Evolutionary conservation across 1,140 invertebrate species (phyloP).

Genomic region (Bombus impatiens): DNA sequence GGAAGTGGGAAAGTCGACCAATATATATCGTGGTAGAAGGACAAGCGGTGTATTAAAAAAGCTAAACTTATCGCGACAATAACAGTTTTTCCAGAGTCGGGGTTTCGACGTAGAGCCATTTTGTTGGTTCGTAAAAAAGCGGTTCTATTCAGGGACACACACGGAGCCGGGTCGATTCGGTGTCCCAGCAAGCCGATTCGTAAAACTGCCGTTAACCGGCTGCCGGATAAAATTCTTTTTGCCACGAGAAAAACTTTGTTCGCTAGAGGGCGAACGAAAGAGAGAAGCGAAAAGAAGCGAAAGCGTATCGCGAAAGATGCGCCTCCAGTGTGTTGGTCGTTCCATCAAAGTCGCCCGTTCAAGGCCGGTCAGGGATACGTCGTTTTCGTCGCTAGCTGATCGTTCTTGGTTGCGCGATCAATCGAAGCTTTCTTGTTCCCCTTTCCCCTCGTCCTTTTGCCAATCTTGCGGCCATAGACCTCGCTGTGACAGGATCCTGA

Average conservation of each 20-base stretch:
- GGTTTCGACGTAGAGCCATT: slow-evolving; percentile 43
- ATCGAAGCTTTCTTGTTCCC: slow-evolving; percentile 23
- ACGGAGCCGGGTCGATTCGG: not conserved
- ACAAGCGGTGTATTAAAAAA: slow-evolving; percentile 9
- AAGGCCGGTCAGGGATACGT: slow-evolving; percentile 41
- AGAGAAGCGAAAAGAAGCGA: slow-evolving; percentile 15
- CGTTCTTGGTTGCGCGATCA: slow-evolving; percentile 31
- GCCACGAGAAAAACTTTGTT: slow-evolving; percentile 58
- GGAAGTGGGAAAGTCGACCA: not conserved
- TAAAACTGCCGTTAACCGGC: slow-evolving; percentile 65
- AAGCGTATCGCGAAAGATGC: slow-evolving; percentile 49
- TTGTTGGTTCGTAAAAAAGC: slow-evolving; percentile 54
- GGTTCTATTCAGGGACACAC: slow-evolving; percentile 42
- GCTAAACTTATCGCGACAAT: slow-evolving; percentile 56
- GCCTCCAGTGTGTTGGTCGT: slow-evolving; percentile 9
- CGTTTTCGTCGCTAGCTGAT: slow-evolving; percentile 39
- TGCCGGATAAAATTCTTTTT: slow-evolving; percentile 61
- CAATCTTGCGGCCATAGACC: slow-evolving; percentile 33
- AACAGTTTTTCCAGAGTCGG: slow-evolving; percentile 44
- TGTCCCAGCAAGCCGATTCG: slow-evolving; percentile 40
- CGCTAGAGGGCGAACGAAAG: slow-evolving; percentile 10
- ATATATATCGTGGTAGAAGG: slow-evolving; percentile 16
- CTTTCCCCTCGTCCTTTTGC: not conserved
- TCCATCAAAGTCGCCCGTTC: slow-evolving; percentile 49
- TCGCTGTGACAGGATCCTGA: slow-evolving; percentile 23